Base-by-base conservation (phyloP, 1,140 invertebrate species). In the Aphelenchoides avenae region DNA sequence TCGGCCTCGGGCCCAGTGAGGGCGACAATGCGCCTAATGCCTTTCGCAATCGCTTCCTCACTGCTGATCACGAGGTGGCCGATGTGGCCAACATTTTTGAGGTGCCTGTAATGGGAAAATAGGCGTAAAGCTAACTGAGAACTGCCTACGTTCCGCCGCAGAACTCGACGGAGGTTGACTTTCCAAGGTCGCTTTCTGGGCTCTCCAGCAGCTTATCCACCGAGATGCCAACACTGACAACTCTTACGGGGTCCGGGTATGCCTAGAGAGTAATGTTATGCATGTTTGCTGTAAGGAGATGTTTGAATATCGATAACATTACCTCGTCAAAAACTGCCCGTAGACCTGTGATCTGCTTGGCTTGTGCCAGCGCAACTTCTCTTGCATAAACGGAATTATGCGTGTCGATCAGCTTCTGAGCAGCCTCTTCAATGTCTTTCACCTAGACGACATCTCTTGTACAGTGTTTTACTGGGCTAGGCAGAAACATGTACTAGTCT, bases 11-110 rank as follows among this genome's bases (percentile, higher is more conserved):
- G 73, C 2, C 95, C 95, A 51, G 93, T 98, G 1, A 99, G 78
- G 26, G 92, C 94, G 34, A 97, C 89, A 76, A 99, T 96, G 75
- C 95, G 85, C 44, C 95, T 82, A 54, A 97, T 93, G 51, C 93
- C 95, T 81, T 98, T 98, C 40, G 95, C 89, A 70, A 99, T 98
- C 9, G 94, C 93, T 81, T 99, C 95, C 84, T 99, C 95, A 72
- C 86, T 89, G 1, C 89, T 84, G 72, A 99, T 96, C 0, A 95
- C 86, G 81, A 98, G 91, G 68, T 91, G 85, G 43, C 89, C 90
- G 75, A 95, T 88, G 75, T 98, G 90, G 0, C 87, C 86, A 26
- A 89, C 86, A 66, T 86, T 85, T 63, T 86, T 83, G 40, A 97
- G 83, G 84, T 98, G 93, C 5, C 84, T 86, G 64, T 34, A 78